These are phyloP conservation scores for Pseudoatta argentina DNA, from an alignment of 1,140 invertebrate genomes.

Conservation along the genomic window DNA sequence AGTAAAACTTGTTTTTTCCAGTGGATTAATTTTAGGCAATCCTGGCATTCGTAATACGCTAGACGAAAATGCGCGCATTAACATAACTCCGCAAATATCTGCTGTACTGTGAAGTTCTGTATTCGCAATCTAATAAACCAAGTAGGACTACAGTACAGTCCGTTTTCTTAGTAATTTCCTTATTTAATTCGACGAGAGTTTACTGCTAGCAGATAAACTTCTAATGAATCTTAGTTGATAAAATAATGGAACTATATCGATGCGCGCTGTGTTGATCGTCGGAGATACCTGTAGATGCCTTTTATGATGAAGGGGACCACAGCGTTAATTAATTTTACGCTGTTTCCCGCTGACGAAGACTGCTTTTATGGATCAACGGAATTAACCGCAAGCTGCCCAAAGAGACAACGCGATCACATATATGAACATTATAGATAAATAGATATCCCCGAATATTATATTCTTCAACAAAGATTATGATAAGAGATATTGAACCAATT, in stretches of 20 bases:
- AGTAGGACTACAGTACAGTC: background rate
- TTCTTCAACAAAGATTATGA: background rate
- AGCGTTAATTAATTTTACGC: conserved; percentile 51
- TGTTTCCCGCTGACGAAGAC: background rate
- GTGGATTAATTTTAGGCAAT: conserved; percentile 46
- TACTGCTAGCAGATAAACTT: conserved; percentile 7
- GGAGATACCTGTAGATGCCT: conserved; percentile 10
- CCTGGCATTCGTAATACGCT: conserved; percentile 29
- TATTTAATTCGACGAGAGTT: conserved; percentile 7
- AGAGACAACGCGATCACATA: conserved; percentile 6
- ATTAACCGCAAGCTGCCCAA: conserved; percentile 41
- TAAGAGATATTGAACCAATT: background rate
- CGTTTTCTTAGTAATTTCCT: background rate
- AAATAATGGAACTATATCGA: conserved; percentile 38
- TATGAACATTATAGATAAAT: conserved; percentile 29
- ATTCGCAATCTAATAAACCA: conserved; percentile 15
- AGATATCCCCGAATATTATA: background rate
- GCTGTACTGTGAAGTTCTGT: conserved; percentile 17
- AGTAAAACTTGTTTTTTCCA: conserved; percentile 38
- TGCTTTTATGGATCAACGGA: conserved; percentile 8
- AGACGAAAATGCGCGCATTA: conserved; percentile 54
- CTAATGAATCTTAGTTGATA: conserved; percentile 45
- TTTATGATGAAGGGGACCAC: conserved; percentile 4
- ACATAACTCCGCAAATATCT: conserved; percentile 40
- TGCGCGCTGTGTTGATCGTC: conserved; percentile 6